phyloP scores from a whole-genome alignment of 2,113 vertebrate species.

The Xiphorhynchus elegans region DNA sequence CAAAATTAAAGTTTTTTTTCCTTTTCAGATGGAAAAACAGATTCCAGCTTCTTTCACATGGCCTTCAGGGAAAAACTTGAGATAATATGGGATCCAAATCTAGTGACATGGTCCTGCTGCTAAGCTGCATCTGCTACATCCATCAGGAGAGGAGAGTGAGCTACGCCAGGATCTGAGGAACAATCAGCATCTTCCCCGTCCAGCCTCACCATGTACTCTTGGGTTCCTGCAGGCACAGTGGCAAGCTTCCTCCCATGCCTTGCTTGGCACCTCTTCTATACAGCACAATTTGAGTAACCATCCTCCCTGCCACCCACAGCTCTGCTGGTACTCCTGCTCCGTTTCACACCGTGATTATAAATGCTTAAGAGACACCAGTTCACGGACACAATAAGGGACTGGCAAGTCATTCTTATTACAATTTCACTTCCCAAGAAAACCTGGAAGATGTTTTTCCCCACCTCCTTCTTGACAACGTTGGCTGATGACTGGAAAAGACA shows the following conservation, averaged over 20 bases:
- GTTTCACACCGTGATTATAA: background rate
- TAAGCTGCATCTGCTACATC: background rate
- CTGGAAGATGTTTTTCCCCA: background rate
- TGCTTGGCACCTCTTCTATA: background rate
- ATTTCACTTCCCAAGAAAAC: background rate
- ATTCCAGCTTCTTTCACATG: background rate
- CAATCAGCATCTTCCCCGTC: background rate
- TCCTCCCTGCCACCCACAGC: background rate
- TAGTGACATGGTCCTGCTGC: background rate
- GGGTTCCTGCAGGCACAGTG: background rate
- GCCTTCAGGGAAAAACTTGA: background rate
- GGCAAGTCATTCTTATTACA: background rate
- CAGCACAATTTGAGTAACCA: background rate
- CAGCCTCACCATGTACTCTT: background rate
- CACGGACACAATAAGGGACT: background rate
- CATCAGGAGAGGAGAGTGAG: background rate
- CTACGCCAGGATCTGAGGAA: background rate
- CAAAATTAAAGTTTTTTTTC: background rate
- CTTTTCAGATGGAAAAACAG: background rate
- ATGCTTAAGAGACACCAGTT: background rate
- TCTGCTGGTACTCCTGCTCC: background rate
- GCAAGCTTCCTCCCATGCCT: background rate
- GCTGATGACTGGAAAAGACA: background rate
- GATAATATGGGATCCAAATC: background rate
- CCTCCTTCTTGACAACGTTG: background rate